Evolutionary conservation across 2,113 vertebrate species (phyloP).

Genomic region (Actenoides hombroni): DNA sequence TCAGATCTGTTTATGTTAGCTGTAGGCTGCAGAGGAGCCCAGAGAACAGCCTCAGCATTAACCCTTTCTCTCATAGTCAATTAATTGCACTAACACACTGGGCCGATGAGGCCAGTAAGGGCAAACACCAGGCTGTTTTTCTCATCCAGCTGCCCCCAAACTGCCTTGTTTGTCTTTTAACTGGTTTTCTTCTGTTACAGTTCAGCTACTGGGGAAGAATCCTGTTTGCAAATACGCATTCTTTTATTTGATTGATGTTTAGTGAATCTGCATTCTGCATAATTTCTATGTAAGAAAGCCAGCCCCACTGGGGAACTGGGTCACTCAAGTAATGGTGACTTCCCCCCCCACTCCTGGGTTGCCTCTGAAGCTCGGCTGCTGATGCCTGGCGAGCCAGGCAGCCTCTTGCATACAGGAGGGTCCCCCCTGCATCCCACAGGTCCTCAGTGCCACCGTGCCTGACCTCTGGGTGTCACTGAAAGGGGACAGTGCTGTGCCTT

Average conservation of each 20-base stretch:
- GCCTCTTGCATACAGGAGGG: not conserved
- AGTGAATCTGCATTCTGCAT: not conserved
- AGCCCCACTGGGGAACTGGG: not conserved
- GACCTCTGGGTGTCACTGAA: not conserved
- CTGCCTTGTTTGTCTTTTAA: not conserved
- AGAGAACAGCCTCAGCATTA: not conserved
- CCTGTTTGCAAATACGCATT: not conserved
- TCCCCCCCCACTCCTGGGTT: no score
- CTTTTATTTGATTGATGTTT: not conserved
- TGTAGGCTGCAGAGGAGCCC: not conserved
- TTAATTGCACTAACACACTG: not conserved
- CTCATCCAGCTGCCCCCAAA: not conserved
- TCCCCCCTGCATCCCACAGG: fast-evolving
- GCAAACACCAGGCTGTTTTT: not conserved
- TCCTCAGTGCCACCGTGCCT: not conserved
- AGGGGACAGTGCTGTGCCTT: not conserved
- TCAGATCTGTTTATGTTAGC: conserved; percentile 70
- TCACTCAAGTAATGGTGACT: not conserved
- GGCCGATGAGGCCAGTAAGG: not conserved
- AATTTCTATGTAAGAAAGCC: not conserved
- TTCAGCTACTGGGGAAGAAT: not conserved
- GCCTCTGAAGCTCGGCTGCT: not conserved
- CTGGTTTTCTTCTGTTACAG: not conserved
- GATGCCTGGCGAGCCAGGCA: fast-evolving
- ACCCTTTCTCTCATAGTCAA: not conserved